phyloP scores from a whole-genome alignment of 2,113 vertebrate genomes.

The Odontesthes bonariensis region DNA sequence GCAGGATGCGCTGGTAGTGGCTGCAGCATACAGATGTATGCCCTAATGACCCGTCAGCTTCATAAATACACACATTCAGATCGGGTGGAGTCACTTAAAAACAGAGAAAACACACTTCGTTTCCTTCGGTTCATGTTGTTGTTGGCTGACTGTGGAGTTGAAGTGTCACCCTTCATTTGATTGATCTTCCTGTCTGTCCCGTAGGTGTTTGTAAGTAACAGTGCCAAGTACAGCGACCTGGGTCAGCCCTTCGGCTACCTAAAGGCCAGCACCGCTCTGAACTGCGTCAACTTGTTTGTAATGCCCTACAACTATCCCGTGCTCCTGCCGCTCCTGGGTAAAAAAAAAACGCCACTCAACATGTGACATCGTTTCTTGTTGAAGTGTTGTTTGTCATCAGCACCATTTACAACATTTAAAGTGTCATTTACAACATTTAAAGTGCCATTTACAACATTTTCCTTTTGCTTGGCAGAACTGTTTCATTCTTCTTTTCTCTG shows the following conservation, averaged over 20 bases:
- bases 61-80: not conserved
- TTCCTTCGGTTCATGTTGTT: not conserved
- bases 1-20: not conserved
- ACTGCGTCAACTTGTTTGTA: conserved; percentile 98
- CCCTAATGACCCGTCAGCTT: too few relatives aligned
- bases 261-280: conserved; percentile 97
- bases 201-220: conserved; percentile 97
- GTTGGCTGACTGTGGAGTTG: not conserved
- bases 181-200: conserved; percentile 1
- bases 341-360: conserved; percentile 25
- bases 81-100: too few relatives aligned
- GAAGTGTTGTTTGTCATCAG: not conserved
- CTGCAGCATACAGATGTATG: not conserved
- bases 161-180: not conserved
- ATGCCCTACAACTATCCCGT: conserved; percentile 99
- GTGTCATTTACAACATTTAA: too few relatives aligned
- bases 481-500: not conserved
- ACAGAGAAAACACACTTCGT: too few relatives aligned
- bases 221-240: conserved; percentile 97
- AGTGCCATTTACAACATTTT: too few relatives aligned
- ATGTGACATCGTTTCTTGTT: too few relatives aligned
- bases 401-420: too few relatives aligned
- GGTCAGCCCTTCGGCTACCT: conserved; percentile 97
- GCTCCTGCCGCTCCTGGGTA: conserved; percentile 95
- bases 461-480: not conserved